A percentile compares a stretch with the other conserved stretches of the same genome.
Evolutionary conservation across 2,113 vertebrate species (phyloP).

Genomic region (Ctenodactylus gundi): DNA sequence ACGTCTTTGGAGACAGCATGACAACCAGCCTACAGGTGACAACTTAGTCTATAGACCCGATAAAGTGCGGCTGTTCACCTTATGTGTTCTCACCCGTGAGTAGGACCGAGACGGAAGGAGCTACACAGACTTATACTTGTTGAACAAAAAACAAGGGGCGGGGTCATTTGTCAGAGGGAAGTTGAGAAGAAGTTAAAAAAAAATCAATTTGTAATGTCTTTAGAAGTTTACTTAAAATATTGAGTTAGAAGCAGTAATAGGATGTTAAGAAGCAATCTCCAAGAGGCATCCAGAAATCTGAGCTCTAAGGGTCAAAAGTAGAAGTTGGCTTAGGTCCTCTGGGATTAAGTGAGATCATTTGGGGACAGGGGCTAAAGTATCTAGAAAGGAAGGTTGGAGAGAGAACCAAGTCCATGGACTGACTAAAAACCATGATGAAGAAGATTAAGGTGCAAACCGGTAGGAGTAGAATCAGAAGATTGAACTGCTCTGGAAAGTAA

Average conservation of each 20-base stretch:
- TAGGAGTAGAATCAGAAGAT: not conserved
- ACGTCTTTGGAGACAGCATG: too few relatives aligned
- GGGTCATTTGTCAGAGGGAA: not conserved
- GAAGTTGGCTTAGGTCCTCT: not conserved
- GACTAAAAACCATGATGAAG: not conserved
- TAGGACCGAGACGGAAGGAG: not conserved
- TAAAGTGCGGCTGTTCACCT: not conserved
- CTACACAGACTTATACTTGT: not conserved
- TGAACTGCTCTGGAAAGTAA: not conserved
- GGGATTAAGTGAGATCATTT: not conserved
- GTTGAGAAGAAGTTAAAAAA: not conserved
- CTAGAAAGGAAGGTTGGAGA: not conserved
- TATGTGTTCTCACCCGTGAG: not conserved
- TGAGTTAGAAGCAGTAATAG: not conserved
- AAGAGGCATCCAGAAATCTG: not conserved
- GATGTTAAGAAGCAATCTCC: not conserved
- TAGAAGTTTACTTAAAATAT: not conserved
- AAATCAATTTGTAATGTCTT: not conserved
- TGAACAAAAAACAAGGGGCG: not conserved
- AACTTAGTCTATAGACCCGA: too few relatives aligned
- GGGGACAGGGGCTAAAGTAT: not conserved
- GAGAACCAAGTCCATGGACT: not conserved
- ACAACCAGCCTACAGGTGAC: not conserved
- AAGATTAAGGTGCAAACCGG: not conserved
- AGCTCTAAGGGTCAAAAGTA: not conserved